Evolutionary conservation across 2,888 invertebrate genomes (phyloP), one percentile per base, ranked within the genome.

Genomic region (Halocaridina rubra): DNA sequence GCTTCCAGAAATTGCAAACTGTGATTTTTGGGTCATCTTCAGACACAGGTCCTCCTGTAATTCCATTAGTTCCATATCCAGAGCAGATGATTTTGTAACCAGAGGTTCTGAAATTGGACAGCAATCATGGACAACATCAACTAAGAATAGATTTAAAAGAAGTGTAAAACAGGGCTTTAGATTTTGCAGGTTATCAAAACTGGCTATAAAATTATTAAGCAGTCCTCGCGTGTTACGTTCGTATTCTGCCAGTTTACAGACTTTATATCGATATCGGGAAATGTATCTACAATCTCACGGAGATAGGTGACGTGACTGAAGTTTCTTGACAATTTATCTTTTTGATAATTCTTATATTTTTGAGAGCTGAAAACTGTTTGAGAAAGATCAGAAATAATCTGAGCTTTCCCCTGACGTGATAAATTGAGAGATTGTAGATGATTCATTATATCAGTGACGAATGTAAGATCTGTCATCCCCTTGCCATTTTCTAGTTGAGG

Each of bases 61-160:
- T 57, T 77, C 77, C 77, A 77, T 30, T 77, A 77, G 29, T 77
- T 61, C 61, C 0, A 61, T 64, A 27, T 77, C 61, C 61, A 77
- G 5, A 61, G 61, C 29, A 77, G 77, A 22, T 61, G 61, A 61
- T 59, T 30, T 61, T n/a, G 61, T 61, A 61, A 77, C 59, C 77
- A 77, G 27, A 61, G 59, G 30, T 2, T 59, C 29, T 57, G 3
- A 16, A 72, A 72, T 72, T 72, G 72, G 30, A 72, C 72, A 72
- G 1, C 72, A 8, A 72, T 72, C 33, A 72, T 72, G n/a, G 72
- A 72, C 72, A 8, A 72, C 72, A 72, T 72, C 72, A 72, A 72
- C 72, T 29, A 2, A 24, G 72, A 72, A 1, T 64, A 19, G 2
- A 64, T 64, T 64, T 16, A 64, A 13, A 64, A 64, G 64, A 64